A percentile compares a stretch with the other conserved stretches of the same genome.
phyloP scores from a whole-genome alignment of 2,113 vertebrate species.

The Epinephelus cyanopodus region DNA sequence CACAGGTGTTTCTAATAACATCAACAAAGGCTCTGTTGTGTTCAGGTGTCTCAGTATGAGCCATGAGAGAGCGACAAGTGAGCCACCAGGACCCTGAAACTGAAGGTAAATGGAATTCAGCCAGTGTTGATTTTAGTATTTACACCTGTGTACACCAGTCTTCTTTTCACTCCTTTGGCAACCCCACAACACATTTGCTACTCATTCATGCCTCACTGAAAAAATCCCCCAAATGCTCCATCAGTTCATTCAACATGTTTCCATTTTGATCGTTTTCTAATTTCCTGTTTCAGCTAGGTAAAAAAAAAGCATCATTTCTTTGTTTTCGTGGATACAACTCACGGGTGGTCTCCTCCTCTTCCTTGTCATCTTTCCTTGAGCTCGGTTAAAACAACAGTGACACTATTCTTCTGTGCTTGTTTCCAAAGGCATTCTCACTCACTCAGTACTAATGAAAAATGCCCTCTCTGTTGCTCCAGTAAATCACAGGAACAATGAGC shows the following conservation, averaged over 20 bases:
- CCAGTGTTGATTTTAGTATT: not conserved
- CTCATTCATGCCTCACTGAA: too few relatives aligned
- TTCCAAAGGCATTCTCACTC: not conserved
- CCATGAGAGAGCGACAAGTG: not conserved
- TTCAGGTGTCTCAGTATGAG: not conserved
- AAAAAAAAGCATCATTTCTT: not conserved
- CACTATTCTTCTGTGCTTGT: not conserved
- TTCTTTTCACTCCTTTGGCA: not conserved
- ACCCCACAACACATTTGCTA: too few relatives aligned
- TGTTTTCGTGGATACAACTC: not conserved
- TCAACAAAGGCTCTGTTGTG: not conserved
- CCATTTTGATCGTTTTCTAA: not conserved
- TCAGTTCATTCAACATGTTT: not conserved
- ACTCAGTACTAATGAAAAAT: not conserved
- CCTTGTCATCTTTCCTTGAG: not conserved
- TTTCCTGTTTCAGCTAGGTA: not conserved
- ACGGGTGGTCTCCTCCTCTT: slow-evolving; percentile 3
- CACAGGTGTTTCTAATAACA: not conserved
- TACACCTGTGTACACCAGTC: not conserved
- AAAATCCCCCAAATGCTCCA: too few relatives aligned
- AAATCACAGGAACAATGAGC: slow-evolving; percentile 3
- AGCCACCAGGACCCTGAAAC: too few relatives aligned
- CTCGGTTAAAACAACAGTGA: not conserved
- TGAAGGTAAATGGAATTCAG: not conserved
- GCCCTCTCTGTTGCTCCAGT: not conserved